Evolutionary conservation across 2,113 vertebrate genomes (phyloP).

Genomic region (Oncorhynchus tshawytscha): DNA sequence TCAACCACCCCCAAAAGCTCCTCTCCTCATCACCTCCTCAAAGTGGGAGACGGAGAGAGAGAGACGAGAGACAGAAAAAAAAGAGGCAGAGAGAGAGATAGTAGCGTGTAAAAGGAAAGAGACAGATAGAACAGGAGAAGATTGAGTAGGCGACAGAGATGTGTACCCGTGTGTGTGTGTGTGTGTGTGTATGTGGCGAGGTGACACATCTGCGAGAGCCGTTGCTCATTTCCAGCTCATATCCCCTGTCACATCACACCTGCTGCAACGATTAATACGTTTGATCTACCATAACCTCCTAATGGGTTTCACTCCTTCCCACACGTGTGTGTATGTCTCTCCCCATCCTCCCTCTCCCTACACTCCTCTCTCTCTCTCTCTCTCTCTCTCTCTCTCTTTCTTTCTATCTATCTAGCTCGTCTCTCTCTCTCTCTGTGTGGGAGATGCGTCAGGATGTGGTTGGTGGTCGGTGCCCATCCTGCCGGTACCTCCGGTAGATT

Average conservation of each 20-base stretch:
- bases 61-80: no score
- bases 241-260: conserved; percentile 68
- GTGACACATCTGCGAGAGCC: conserved; percentile 38
- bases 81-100: conserved; percentile 7
- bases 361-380: not conserved
- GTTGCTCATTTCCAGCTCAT: conserved; percentile 62
- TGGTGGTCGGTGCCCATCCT: not conserved
- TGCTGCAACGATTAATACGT: conserved; percentile 65
- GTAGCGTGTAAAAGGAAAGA: no score
- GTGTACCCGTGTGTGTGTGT: not conserved
- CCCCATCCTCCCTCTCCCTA: no score
- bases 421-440: no score
- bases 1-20: conserved; percentile 1
- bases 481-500: not conserved
- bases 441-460: conserved; percentile 19
- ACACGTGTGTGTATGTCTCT: conserved; percentile 9
- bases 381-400: no score
- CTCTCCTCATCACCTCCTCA: not conserved
- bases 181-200: not conserved
- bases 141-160: not conserved
- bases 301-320: conserved; percentile 43
- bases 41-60: conserved; percentile 5
- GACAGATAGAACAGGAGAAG: not conserved
- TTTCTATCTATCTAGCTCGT: no score
- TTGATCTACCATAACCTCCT: conserved; percentile 66